These are phyloP conservation scores for Lampropteryx suffumata DNA, from an alignment of 2,888 invertebrate genomes.

Conservation along the genomic window DNA sequence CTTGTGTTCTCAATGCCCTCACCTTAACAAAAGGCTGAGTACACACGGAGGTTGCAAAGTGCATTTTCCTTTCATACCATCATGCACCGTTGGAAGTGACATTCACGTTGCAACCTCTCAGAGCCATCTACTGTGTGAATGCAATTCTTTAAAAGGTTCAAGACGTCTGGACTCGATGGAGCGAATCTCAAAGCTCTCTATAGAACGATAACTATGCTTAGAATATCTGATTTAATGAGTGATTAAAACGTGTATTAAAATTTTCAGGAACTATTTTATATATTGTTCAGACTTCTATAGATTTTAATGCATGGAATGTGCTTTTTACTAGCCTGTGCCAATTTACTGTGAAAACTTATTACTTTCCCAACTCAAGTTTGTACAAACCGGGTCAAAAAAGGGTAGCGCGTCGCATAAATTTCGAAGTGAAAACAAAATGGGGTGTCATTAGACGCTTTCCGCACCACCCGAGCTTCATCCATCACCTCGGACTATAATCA, in stretches of 20 bases:
- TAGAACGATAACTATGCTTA: background rate
- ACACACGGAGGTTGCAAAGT: slow-evolving; percentile 54
- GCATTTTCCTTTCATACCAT: slow-evolving; percentile 59
- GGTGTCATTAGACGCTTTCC: slow-evolving; percentile 49
- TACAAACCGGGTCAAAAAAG: slow-evolving; percentile 44
- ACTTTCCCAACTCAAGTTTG: background rate
- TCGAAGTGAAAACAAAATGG: slow-evolving; percentile 54
- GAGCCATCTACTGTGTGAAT: slow-evolving; percentile 53
- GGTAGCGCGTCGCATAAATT: slow-evolving; percentile 59
- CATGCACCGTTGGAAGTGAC: slow-evolving; percentile 57
- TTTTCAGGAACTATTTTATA: too few species aligned
- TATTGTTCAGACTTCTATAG: too few species aligned
- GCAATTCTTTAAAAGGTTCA: slow-evolving; percentile 49
- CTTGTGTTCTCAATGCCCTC: slow-evolving; percentile 48
- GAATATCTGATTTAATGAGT: too few species aligned
- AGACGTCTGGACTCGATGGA: slow-evolving; percentile 20
- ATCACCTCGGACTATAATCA: slow-evolving; percentile 53
- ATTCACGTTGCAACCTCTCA: slow-evolving; percentile 56
- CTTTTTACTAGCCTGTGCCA: too few species aligned
- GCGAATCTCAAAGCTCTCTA: background rate
- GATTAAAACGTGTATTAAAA: too few species aligned
- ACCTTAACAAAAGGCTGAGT: slow-evolving; percentile 63
- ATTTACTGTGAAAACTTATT: background rate
- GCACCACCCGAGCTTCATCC: slow-evolving; percentile 38
- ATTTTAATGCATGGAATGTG: too few species aligned